phyloP scores from a whole-genome alignment of 2,113 vertebrate genomes.

The Microtus ochrogaster region DNA sequence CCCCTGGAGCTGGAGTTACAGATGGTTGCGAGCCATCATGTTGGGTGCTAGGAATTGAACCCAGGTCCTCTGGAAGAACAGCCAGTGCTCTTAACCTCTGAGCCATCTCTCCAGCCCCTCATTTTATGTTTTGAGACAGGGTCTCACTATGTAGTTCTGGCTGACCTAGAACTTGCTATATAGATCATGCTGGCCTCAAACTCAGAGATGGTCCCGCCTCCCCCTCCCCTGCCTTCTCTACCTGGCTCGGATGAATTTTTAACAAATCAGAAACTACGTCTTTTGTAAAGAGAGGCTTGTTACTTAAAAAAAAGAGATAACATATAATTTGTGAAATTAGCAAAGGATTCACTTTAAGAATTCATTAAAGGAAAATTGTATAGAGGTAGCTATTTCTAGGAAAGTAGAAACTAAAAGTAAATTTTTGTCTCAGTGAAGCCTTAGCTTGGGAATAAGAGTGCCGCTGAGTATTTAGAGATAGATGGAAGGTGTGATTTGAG shows the following conservation, averaged over 20 bases:
- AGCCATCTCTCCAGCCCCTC: not conserved
- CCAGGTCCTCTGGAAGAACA: not conserved
- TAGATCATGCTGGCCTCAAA: not conserved
- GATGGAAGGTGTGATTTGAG: not conserved
- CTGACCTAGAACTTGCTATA: no score
- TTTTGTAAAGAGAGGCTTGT: not conserved
- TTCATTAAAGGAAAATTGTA: slow-evolving; percentile 2
- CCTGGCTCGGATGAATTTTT: not conserved
- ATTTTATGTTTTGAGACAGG: not conserved
- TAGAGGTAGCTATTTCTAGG: slow-evolving; percentile 1
- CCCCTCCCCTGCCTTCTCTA: no score
- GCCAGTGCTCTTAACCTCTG: not conserved
- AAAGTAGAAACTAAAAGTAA: not conserved
- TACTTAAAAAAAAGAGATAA: not conserved
- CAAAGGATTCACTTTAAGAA: slow-evolving; percentile 38
- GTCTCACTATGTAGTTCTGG: not conserved
- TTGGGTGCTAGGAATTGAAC: not conserved
- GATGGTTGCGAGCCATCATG: not conserved
- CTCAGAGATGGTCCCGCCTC: not conserved
- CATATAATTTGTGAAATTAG: slow-evolving; percentile 43
- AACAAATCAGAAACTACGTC: slow-evolving; percentile 27
- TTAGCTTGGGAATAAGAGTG: slow-evolving; percentile 37
- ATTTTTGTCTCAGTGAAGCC: not conserved
- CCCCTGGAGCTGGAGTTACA: not conserved
- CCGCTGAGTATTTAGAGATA: not conserved